These are phyloP conservation scores for Lerista edwardsae DNA, from an alignment of 2,797 vertebrate genomes.

Conservation along the genomic window DNA sequence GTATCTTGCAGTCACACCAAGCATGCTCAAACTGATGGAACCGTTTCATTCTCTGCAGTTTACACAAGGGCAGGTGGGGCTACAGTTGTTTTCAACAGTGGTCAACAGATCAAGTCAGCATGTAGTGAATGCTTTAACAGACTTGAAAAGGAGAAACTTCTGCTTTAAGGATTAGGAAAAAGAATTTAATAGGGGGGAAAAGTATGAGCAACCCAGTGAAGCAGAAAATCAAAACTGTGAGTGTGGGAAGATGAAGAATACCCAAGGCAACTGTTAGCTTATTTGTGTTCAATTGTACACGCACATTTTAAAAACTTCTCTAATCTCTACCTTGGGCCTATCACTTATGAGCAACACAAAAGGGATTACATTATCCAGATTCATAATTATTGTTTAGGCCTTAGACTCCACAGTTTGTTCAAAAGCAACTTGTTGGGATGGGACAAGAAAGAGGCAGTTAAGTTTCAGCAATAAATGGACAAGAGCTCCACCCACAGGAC, in stretches of 20 bases:
- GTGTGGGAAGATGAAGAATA: constrained; percentile 15
- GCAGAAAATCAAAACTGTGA: neutral
- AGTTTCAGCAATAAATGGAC: constrained; percentile 5
- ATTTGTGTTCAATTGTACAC: neutral
- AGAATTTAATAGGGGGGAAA: constrained; percentile 37
- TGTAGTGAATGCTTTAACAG: constrained; percentile 62
- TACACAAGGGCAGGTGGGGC: constrained; percentile 67
- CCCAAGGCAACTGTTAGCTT: constrained; percentile 25
- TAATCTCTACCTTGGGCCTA: neutral
- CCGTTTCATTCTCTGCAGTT: constrained; percentile 54
- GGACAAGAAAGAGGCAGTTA: neutral
- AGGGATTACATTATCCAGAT: constrained; percentile 1
- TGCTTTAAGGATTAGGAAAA: constrained; percentile 36
- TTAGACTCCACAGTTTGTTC: constrained; percentile 17
- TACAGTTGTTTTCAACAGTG: constrained; percentile 60
- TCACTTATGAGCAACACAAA: neutral
- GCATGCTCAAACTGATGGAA: constrained; percentile 71
- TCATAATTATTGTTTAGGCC: neutral
- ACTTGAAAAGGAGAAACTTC: constrained; percentile 48
- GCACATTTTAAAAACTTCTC: neutral
- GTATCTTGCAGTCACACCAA: constrained; percentile 69
- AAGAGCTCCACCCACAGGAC: neutral
- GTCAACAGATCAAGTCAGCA: constrained; percentile 71
- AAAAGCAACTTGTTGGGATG: neutral
- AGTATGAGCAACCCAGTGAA: constrained; percentile 26